Evolutionary conservation across 2,888 invertebrate species (phyloP).

Genomic region (Drosophila nr. perissopoda): DNA sequence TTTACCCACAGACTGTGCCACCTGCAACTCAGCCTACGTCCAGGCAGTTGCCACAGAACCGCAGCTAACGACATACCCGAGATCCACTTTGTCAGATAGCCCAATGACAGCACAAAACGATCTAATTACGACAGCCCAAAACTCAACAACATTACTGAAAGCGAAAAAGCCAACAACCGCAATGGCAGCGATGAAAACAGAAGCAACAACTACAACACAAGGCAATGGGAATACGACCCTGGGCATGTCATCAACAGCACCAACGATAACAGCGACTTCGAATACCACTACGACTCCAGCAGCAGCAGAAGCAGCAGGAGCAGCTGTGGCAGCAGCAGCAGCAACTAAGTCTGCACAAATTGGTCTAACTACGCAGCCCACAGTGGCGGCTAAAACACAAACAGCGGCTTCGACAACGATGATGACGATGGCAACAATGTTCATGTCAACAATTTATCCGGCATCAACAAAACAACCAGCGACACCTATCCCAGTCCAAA

Average conservation of each 20-base stretch:
- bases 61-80: constrained; percentile 61
- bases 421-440: constrained; percentile 42
- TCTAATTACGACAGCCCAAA: constrained; percentile 72
- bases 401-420: constrained; percentile 28
- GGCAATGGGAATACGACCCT: constrained; percentile 44
- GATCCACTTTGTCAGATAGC: constrained; percentile 76
- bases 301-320: not conserved
- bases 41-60: constrained; percentile 24
- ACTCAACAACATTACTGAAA: constrained; percentile 57
- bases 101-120: constrained; percentile 77
- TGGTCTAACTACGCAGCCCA: constrained; percentile 65
- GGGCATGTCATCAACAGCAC: constrained; percentile 65
- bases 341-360: constrained; percentile 70
- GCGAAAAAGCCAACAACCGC: constrained; percentile 53
- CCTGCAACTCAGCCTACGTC: constrained; percentile 59
- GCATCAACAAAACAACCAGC: constrained; percentile 43
- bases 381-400: constrained; percentile 38
- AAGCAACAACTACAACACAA: constrained; percentile 20
- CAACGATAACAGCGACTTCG: constrained; percentile 40
- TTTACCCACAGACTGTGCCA: constrained; percentile 64
- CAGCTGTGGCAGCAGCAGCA: not conserved
- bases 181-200: constrained; percentile 22
- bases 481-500: constrained; percentile 22
- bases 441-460: constrained; percentile 73
- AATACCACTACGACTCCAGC: constrained; percentile 12